Evolutionary conservation across 2,113 vertebrate species (phyloP).

Genomic region (Pachycephala philippinensis): DNA sequence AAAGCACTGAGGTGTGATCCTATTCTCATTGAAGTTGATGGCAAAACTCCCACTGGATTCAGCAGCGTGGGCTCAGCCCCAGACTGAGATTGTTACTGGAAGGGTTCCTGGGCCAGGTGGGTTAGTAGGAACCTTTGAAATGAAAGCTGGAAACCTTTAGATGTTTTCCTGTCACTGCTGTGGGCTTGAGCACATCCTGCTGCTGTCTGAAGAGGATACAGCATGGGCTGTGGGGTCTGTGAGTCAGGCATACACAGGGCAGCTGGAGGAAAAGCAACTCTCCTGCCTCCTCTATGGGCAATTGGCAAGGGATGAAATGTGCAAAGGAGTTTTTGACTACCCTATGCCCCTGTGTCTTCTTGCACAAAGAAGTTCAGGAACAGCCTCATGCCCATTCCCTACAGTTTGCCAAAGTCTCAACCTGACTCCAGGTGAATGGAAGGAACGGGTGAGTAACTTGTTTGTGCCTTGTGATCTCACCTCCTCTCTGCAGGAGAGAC

Average conservation of each 20-base stretch:
- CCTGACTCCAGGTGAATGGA: background rate
- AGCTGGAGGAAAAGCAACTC: background rate
- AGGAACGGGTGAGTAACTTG: background rate
- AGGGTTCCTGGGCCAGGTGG: conserved; percentile 16
- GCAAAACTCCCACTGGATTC: conserved; percentile 53
- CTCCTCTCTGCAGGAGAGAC: background rate
- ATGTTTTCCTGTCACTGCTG: background rate
- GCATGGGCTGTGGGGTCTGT: background rate
- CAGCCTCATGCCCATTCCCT: background rate
- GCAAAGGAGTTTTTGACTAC: background rate
- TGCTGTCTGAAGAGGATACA: background rate
- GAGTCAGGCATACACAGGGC: background rate
- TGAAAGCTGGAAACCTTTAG: conserved; percentile 23
- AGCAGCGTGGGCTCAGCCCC: background rate
- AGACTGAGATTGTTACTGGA: conserved; percentile 20
- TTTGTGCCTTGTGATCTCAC: background rate
- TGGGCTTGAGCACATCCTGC: background rate
- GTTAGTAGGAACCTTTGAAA: conserved; percentile 34
- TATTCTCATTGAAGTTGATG: conserved; percentile 52
- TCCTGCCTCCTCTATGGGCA: background rate
- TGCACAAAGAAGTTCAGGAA: background rate
- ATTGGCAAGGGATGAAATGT: background rate
- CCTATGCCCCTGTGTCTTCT: background rate
- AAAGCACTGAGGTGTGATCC: conserved; percentile 54
- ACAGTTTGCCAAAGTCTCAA: background rate